Evolutionary conservation across 2,797 vertebrate genomes (phyloP).

Genomic region (Vultur gryphus): DNA sequence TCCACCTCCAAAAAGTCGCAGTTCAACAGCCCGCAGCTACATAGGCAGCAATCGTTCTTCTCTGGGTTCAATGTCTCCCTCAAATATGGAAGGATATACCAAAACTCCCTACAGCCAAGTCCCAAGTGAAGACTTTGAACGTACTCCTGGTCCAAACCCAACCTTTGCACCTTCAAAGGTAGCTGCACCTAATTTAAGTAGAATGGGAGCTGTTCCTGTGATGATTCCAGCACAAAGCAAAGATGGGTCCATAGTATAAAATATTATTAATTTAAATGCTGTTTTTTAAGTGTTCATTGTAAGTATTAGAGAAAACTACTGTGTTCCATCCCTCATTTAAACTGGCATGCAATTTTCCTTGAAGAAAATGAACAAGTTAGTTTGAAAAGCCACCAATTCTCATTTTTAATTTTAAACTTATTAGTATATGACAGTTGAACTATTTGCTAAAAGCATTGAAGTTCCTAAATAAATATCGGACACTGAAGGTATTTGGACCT

Average conservation of each 20-base stretch:
- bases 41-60: constrained; percentile 95
- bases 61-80: constrained; percentile 96
- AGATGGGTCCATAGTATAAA: constrained; percentile 96
- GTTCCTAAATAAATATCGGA: background rate
- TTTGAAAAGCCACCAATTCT: constrained; percentile 34
- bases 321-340: constrained; percentile 39
- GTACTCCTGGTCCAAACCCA: constrained; percentile 78
- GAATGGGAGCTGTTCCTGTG: constrained; percentile 95
- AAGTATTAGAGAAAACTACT: constrained; percentile 41
- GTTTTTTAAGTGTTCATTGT: constrained; percentile 11
- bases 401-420: background rate
- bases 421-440: background rate
- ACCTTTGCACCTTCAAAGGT: constrained; percentile 80
- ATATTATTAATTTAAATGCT: constrained; percentile 44
- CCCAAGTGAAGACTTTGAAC: constrained; percentile 89
- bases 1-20: constrained; percentile 93
- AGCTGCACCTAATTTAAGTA: constrained; percentile 92
- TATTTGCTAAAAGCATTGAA: background rate
- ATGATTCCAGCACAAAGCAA: constrained; percentile 98
- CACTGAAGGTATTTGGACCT: constrained; percentile 17
- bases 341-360: constrained; percentile 33
- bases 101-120: constrained; percentile 92
- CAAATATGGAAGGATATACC: constrained; percentile 92
- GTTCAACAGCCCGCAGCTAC: constrained; percentile 93
- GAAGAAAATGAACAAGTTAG: constrained; percentile 30